A percentile compares a stretch with the other conserved stretches of the same genome.
These are phyloP conservation scores for Neuroterus valhalla DNA, from an alignment of 1,140 invertebrate genomes.

Conservation along the genomic window DNA sequence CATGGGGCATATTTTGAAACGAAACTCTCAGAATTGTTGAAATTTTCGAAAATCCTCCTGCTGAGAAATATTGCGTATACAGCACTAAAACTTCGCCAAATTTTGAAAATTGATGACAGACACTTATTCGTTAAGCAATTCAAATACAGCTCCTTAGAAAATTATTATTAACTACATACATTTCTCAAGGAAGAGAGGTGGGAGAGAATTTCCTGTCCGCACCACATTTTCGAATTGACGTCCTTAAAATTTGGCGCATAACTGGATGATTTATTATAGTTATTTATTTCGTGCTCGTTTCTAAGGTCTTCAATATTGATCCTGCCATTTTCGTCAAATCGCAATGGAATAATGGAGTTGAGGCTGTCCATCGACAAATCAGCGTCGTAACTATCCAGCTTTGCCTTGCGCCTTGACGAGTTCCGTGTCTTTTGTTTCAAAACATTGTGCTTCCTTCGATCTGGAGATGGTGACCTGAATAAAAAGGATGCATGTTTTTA, in stretches of 20 bases:
- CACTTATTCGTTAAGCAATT: too few species aligned
- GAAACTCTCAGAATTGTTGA: too few species aligned
- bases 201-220: conserved; percentile 66
- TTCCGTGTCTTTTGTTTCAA: conserved; percentile 59
- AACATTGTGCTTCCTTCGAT: conserved; percentile 58
- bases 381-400: conserved; percentile 61
- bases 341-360: conserved; percentile 64
- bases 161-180: conserved; percentile 50
- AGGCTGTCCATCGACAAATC: conserved; percentile 69
- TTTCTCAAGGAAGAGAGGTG: conserved; percentile 67
- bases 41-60: too few species aligned
- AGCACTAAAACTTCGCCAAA: too few species aligned
- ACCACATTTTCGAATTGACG: conserved; percentile 54
- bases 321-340: conserved; percentile 61
- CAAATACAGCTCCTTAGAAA: too few species aligned
- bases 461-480: conserved; percentile 65
- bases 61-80: too few species aligned
- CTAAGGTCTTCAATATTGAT: conserved; percentile 53
- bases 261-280: conserved; percentile 14
- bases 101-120: too few species aligned
- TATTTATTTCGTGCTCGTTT: conserved; percentile 23
- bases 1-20: too few species aligned
- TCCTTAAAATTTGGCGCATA: neutral
- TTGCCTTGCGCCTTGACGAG: conserved; percentile 47
- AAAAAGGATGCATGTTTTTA: conserved; percentile 18